Evolutionary conservation across 2,113 vertebrate genomes (phyloP).

Genomic region (Pyxicephalus adspersus): DNA sequence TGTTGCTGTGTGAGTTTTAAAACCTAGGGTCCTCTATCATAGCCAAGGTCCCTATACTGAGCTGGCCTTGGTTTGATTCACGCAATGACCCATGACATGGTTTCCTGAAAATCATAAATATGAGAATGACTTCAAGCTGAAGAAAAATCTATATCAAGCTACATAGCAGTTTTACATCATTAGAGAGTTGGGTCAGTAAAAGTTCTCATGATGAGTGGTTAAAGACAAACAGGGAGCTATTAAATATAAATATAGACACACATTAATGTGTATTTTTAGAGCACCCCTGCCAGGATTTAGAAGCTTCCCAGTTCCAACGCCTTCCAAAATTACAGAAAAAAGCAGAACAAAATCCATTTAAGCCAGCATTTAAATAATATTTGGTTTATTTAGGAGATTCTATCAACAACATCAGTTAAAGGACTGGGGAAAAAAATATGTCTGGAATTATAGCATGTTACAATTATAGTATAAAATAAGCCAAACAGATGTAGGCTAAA

Average conservation of each 20-base stretch:
- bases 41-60: no score
- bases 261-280: slow-evolving; percentile 40
- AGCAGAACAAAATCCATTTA: background rate
- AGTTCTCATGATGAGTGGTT: background rate
- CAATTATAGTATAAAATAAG: no score
- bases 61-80: background rate
- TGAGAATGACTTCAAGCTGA: background rate
- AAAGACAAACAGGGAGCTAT: slow-evolving; percentile 3
- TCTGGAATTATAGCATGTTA: no score
- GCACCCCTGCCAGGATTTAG: background rate
- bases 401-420: no score
- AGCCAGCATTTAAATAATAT: background rate
- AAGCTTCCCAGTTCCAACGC: slow-evolving; percentile 3
- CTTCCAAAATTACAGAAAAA: slow-evolving; percentile 2
- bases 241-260: slow-evolving; percentile 32
- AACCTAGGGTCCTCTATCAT: no score
- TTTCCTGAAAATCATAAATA: background rate
- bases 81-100: background rate
- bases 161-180: background rate
- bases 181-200: background rate
- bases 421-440: no score
- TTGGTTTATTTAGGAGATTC: background rate
- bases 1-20: no score
- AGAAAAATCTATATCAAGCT: background rate
- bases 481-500: no score